These are phyloP conservation scores for Vireo griseus DNA, from an alignment of 2,797 vertebrate species.

Conservation along the genomic window DNA sequence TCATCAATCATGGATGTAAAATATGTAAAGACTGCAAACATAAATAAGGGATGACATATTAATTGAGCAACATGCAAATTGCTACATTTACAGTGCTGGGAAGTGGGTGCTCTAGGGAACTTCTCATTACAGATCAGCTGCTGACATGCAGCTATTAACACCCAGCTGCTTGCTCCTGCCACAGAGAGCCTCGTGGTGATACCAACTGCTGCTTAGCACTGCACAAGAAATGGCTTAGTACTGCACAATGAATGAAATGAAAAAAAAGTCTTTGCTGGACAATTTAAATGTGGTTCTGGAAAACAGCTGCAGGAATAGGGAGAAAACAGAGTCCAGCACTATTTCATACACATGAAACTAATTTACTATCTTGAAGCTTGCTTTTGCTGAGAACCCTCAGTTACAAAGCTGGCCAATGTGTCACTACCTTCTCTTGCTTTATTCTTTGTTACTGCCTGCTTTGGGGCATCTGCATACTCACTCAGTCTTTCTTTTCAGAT, in stretches of 20 bases:
- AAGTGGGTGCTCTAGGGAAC: conserved; percentile 6
- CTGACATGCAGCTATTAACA: conserved; percentile 5
- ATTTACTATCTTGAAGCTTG: neutral
- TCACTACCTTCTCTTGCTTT: neutral
- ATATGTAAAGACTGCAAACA: neutral
- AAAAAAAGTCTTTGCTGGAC: neutral
- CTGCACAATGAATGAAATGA: neutral
- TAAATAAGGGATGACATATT: conserved; percentile 45
- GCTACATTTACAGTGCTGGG: neutral
- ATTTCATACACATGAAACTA: neutral
- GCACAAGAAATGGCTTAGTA: neutral
- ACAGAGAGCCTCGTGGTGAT: neutral
- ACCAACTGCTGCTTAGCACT: neutral
- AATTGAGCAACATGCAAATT: conserved; percentile 40
- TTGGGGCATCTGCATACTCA: neutral
- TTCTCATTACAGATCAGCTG: conserved; percentile 33
- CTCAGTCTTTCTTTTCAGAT: neutral
- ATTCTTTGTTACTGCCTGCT: neutral
- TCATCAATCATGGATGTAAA: conserved; percentile 37
- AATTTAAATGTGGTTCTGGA: neutral
- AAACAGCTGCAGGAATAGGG: neutral
- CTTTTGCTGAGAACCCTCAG: neutral
- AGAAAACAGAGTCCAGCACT: neutral
- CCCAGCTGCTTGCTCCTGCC: neutral
- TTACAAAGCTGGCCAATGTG: accelerated